Conservation (phyloP, 2,888 invertebrate genomes). For the Stenodema calcarata region DNA sequence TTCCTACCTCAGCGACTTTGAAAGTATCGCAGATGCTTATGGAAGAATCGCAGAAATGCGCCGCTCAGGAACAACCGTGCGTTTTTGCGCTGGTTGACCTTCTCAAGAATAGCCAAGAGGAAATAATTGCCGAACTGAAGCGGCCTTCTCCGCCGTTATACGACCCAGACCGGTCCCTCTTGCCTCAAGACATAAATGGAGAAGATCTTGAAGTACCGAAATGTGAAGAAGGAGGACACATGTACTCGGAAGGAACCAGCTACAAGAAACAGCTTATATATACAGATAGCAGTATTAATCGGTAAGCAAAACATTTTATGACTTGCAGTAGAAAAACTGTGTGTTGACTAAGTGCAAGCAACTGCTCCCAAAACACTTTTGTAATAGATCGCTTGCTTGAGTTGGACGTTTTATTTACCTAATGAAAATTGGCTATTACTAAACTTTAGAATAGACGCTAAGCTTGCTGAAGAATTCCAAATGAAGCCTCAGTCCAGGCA, state of each 20-base stretch:
- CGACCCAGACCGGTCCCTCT: slow-evolving; percentile 50
- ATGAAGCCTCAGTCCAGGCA: slow-evolving; percentile 69
- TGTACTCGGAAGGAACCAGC: slow-evolving; percentile 34
- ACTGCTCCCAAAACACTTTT: no score
- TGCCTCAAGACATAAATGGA: slow-evolving; percentile 6
- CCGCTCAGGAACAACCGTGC: slow-evolving; percentile 74
- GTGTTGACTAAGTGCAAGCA: no score
- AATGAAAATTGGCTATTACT: no score
- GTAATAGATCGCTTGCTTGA: no score
- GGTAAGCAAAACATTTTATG: background rate
- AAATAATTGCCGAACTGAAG: slow-evolving; percentile 69
- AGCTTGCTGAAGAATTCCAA: slow-evolving; percentile 69
- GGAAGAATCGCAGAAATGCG: slow-evolving; percentile 71
- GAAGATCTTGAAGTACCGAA: background rate
- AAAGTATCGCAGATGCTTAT: slow-evolving; percentile 72
- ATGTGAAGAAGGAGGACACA: slow-evolving; percentile 62
- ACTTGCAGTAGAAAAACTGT: background rate
- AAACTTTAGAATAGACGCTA: slow-evolving; percentile 63
- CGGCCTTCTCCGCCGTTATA: slow-evolving; percentile 57
- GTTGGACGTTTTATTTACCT: no score
- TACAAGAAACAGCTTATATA: slow-evolving; percentile 21
- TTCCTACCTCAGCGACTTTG: slow-evolving; percentile 70
- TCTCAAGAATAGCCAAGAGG: slow-evolving; percentile 68
- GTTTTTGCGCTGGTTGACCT: slow-evolving; percentile 76
- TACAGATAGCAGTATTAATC: background rate